Evolutionary conservation across 2,888 invertebrate species (phyloP).

Genomic region (Sminthurides aquaticus): DNA sequence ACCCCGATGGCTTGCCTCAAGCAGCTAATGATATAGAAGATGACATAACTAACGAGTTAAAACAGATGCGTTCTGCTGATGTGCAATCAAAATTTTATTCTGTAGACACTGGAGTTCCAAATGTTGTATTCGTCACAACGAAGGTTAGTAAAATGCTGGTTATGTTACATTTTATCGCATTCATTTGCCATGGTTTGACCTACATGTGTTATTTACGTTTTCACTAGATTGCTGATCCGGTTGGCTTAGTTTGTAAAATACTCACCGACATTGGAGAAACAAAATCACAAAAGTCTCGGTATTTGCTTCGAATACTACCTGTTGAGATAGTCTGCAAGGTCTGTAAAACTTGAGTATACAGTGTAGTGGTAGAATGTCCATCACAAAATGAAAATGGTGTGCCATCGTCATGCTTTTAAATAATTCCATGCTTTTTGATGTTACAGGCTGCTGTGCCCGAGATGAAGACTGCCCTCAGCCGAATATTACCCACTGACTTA

Average conservation of each 20-base stretch:
- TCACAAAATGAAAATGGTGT: too few species aligned
- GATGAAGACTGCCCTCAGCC: slow-evolving; percentile 59
- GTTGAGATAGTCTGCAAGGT: slow-evolving; percentile 68
- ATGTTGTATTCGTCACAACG: slow-evolving; percentile 77
- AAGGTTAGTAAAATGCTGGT: slow-evolving; percentile 50
- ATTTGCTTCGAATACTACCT: slow-evolving; percentile 71
- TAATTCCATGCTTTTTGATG: too few species aligned
- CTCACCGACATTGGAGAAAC: slow-evolving; percentile 63
- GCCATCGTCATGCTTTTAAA: too few species aligned
- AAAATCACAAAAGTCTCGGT: slow-evolving; percentile 64
- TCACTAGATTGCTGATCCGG: slow-evolving; percentile 63
- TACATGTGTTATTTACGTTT: slow-evolving; percentile 14
- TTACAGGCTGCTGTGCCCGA: slow-evolving; percentile 63
- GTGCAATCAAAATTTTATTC: slow-evolving; percentile 52
- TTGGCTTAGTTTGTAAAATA: slow-evolving; percentile 62
- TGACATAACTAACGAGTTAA: slow-evolving; percentile 42
- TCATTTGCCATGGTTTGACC: neutral
- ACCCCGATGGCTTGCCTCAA: too few species aligned
- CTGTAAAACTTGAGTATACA: too few species aligned
- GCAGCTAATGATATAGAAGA: slow-evolving; percentile 41
- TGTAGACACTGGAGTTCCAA: slow-evolving; percentile 72
- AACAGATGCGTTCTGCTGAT: slow-evolving; percentile 44
- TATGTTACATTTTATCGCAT: slow-evolving; percentile 11
- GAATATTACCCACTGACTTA: slow-evolving; percentile 67
- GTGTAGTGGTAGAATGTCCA: too few species aligned